A percentile compares a stretch with the other conserved stretches of the same genome.
These are phyloP conservation scores for Bubo scandiacus DNA, from an alignment of 2,113 vertebrate species.

Conservation along the genomic window DNA sequence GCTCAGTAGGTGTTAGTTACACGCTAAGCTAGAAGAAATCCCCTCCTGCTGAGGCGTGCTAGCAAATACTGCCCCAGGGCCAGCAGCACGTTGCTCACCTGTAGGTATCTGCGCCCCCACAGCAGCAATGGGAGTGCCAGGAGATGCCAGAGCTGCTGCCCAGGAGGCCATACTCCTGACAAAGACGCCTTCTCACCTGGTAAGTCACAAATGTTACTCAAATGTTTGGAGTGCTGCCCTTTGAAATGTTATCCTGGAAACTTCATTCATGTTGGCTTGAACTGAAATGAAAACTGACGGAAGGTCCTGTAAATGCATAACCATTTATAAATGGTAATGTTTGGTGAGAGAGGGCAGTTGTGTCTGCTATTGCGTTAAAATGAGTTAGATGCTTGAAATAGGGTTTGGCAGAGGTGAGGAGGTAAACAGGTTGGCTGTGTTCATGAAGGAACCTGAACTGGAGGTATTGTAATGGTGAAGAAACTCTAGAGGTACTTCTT, in stretches of 20 bases:
- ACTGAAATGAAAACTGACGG: neutral
- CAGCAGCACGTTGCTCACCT: neutral
- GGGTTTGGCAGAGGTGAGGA: neutral
- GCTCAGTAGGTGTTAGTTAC: neutral
- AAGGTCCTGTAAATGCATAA: neutral
- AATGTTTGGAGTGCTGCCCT: neutral
- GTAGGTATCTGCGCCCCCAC: neutral
- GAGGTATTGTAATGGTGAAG: neutral
- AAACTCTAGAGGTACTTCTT: neutral
- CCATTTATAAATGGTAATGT: neutral
- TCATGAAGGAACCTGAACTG: neutral
- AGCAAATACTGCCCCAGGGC: no score
- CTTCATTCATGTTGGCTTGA: neutral
- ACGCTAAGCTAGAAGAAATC: rapidly evolving
- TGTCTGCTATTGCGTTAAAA: neutral
- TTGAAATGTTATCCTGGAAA: neutral
- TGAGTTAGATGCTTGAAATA: neutral
- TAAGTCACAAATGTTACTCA: neutral
- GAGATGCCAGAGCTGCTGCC: neutral
- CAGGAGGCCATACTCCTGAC: rapidly evolving
- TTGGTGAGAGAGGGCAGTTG: neutral
- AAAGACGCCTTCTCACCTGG: neutral
- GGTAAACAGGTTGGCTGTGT: neutral
- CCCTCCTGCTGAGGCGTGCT: neutral
- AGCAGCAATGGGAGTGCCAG: neutral